Evolutionary conservation across 1,140 invertebrate genomes (phyloP).

Genomic region (Pantala flavescens): DNA sequence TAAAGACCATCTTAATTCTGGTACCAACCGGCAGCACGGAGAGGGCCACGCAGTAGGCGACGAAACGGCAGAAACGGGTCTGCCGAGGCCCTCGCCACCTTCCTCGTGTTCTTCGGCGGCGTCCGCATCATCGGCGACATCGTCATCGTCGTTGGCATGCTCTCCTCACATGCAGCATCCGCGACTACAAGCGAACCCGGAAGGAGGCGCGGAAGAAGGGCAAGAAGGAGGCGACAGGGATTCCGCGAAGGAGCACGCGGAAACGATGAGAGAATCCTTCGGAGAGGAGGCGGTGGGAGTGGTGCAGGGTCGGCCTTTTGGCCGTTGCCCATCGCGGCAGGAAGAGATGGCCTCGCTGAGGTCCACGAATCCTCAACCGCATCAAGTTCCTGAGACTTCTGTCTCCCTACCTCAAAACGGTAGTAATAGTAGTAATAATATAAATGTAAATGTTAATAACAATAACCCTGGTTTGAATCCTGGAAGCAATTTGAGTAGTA

Average conservation of each 20-base stretch:
- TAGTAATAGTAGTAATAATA: constrained; percentile 27
- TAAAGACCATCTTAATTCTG: constrained; percentile 20
- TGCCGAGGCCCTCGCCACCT: neutral
- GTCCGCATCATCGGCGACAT: neutral
- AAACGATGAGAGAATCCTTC: neutral
- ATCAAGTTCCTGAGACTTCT: constrained; percentile 32
- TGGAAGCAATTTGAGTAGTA: constrained; percentile 28
- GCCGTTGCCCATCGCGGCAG: neutral
- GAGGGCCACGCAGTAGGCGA: neutral
- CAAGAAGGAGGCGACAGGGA: neutral
- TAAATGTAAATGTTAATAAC: constrained; percentile 20
- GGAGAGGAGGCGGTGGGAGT: neutral
- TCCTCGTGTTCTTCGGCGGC: neutral
- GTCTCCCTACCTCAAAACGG: constrained; percentile 34
- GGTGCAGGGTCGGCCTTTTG: neutral
- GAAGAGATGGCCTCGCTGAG: neutral
- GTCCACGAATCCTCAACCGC: constrained; percentile 21
- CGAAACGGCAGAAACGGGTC: neutral
- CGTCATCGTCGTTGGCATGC: neutral
- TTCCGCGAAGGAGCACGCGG: neutral
- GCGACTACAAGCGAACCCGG: neutral
- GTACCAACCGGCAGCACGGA: constrained; percentile 5
- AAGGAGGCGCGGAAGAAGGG: neutral
- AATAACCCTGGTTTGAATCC: neutral
- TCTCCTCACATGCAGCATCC: neutral